A percentile compares a stretch with the other conserved stretches of the same genome.
These are phyloP conservation scores for Cylas formicarius DNA, from an alignment of 1,140 invertebrate species.

Conservation along the genomic window DNA sequence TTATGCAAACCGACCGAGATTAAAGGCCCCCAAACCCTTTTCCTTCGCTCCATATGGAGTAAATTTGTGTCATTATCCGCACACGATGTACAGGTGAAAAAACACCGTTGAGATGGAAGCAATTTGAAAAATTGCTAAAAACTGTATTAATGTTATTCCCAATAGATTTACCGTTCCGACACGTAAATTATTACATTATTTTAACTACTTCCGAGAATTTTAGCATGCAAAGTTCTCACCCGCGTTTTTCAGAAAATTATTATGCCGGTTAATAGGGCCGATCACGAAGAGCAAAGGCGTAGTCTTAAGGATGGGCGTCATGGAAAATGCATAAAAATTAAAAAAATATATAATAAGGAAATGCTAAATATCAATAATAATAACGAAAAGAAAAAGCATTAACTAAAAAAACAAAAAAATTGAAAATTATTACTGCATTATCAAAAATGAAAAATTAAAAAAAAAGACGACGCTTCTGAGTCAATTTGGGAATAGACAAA, in stretches of 20 bases:
- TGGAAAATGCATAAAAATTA: too few species aligned
- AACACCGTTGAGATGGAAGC: neutral
- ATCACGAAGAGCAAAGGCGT: constrained; percentile 3
- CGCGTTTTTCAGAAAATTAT: constrained; percentile 3
- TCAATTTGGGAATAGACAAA: too few species aligned
- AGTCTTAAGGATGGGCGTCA: neutral
- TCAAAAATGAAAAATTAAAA: too few species aligned
- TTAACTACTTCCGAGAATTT: constrained; percentile 14
- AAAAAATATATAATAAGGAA: too few species aligned
- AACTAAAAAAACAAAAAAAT: too few species aligned
- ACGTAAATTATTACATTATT: constrained; percentile 4
- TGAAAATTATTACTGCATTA: too few species aligned
- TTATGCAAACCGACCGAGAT: neutral
- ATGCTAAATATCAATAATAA: too few species aligned
- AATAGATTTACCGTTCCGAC: neutral
- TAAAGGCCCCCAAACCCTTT: neutral
- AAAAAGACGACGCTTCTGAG: too few species aligned
- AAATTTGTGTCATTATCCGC: constrained; percentile 7
- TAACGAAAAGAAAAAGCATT: too few species aligned
- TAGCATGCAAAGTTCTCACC: constrained; percentile 12
- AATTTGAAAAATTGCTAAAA: neutral
- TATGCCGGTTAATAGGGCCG: constrained; percentile 1
- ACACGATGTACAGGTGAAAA: neutral
- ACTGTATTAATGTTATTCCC: neutral
- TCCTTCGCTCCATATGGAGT: neutral